Evolutionary conservation across 2,113 vertebrate species (phyloP), one percentile per base, ranked within the genome.

Genomic region (Pseudonaja textilis): DNA sequence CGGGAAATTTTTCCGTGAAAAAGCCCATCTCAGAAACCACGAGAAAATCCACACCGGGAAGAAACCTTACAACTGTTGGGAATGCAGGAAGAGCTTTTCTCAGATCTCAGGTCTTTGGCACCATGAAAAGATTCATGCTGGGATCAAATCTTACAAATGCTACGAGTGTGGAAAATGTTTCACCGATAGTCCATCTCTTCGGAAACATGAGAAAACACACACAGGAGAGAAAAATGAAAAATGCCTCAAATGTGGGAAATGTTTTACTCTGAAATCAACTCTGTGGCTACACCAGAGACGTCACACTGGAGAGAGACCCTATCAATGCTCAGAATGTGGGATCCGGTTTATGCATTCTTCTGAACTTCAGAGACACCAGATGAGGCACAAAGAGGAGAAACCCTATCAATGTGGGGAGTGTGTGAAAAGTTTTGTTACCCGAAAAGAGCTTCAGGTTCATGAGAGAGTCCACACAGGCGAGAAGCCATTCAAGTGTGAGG

Each of bases 11-110:
- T 23, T 45, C 23, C 9, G 10, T 4, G 3, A 12, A 7, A 64
- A 12, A 29, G 3, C 0, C 23, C 1, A 0, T 1, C 85, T 86
- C 4, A 10, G 23, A 45, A 12, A 1, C 1, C 85, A 86, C 1
- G 11, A 86, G 42, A 86, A 1, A 3, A 26, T 86, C 11, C 85
- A 86, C 39, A 86, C 39, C 26, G 45, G 39, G n/a, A n/a, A 74
- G n/a, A 64, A 64, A 29, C 59, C 10, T 64, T 64, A 64, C 59
- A 64, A 10, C 1, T 64, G 59, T 12, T 64, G 59, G 59, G 59
- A 64, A 64, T 64, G 59, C 29, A 26, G 59, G 59, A 64, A 57
- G 56, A 57, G 56, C 5, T 57, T 57, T 23, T 7, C 22, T 57
- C 56, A 23, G 20, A 57, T 6, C 1, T 6, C 56, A 57, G 1